These are phyloP conservation scores for Chionis minor DNA, from an alignment of 2,113 vertebrate species.

Conservation along the genomic window DNA sequence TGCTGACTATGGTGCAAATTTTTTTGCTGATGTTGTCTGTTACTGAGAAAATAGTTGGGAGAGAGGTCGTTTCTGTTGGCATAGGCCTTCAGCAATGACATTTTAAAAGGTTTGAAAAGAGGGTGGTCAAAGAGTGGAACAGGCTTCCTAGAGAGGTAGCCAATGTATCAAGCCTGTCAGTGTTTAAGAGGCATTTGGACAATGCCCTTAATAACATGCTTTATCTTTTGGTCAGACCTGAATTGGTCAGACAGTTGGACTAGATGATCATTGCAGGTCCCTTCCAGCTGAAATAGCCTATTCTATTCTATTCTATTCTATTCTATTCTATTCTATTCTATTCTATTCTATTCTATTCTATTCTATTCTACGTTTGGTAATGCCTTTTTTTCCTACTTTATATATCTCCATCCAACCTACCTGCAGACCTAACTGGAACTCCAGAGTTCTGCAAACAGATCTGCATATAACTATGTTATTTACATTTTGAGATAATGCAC, in stretches of 20 bases:
- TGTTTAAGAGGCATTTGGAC: background rate
- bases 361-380: background rate
- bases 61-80: background rate
- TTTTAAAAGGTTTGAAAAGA: background rate
- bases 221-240: background rate
- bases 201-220: background rate
- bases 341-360: background rate
- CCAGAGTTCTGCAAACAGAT: background rate
- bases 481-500: slow-evolving; percentile 11
- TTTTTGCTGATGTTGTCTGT: background rate
- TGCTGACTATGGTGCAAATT: background rate
- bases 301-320: background rate
- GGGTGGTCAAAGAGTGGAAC: background rate
- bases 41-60: background rate
- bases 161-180: background rate
- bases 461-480: background rate
- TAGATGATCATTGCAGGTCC: background rate
- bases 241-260: background rate
- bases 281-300: background rate
- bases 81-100: background rate
- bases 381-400: background rate
- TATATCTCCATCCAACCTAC: background rate
- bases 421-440: background rate
- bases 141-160: background rate
- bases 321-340: background rate